Evolutionary conservation across 2,797 vertebrate species (phyloP).

Genomic region (Artibeus lituratus): DNA sequence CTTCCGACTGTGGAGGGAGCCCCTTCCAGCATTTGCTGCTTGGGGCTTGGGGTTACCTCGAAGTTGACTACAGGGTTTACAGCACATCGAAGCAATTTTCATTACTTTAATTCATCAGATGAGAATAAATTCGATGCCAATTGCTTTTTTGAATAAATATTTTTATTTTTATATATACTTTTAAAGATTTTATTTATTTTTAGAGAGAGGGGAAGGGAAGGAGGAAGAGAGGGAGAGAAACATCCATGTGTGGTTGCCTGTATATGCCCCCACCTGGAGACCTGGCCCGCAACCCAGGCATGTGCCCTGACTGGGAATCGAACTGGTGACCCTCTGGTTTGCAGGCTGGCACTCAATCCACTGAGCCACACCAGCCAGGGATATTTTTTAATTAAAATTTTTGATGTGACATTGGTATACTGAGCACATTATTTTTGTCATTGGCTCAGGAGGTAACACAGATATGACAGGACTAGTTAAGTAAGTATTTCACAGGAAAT

Average conservation of each 20-base stretch:
- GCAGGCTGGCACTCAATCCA: no score
- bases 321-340: no score
- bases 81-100: not conserved
- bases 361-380: no score
- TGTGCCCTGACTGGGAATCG: no score
- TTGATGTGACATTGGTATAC: not conserved
- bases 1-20: not conserved
- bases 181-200: no score
- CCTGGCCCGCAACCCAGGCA: no score
- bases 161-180: not conserved
- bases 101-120: not conserved
- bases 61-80: not conserved
- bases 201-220: no score
- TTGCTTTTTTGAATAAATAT: not conserved
- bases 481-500: not conserved
- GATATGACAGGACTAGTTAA: not conserved
- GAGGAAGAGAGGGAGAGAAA: no score
- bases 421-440: not conserved
- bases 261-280: no score
- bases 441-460: not conserved
- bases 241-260: no score
- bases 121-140: not conserved
- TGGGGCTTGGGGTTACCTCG: not conserved
- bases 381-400: not conserved
- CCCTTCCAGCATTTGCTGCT: not conserved